Base-by-base conservation (phyloP, 2,797 vertebrate species). In the Allobates femoralis region DNA sequence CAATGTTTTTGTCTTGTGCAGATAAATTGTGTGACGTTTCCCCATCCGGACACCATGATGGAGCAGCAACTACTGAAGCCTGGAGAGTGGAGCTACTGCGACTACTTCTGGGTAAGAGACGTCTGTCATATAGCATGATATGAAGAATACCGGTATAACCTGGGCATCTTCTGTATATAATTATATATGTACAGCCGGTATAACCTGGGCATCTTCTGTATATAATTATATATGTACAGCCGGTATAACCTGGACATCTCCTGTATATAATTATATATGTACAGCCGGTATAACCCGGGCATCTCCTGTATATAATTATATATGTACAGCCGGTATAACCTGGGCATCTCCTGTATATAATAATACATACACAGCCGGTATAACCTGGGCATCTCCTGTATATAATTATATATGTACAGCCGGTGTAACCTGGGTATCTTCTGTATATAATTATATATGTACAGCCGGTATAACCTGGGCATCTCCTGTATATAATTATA, bases 31-130 rank as follows among this genome's bases (percentile, higher is more conserved):
- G 97, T 99, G 93, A 99, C 98, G 4, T 99, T 99, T 89, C 98
- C 98, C 2, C 94, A 96, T 50, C 95, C 95, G 5, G 94, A 96
- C 15, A 94, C 93, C 77, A 95, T 96, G 95, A 92, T 95, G 0
- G 98, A 99, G 88, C 98, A 99, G 89, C 97, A 98, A 93, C 95
- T 99, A 89, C 94, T 99, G 90, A 99, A 99, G 87, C 98, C 98
- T 4, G 93, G 93, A 0, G 98, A 99, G 88, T 99, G 98, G 98
- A 99, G 98, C 94, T 99, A 99, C 95, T 99, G 98, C n/a, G 98
- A 99, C 94, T 99, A 96, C 92, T 99, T 99, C 91, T 99, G 98
- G 98, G 98, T 99, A 95, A 95, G 96, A 1, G 3, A 79, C 8
- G 11, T 30, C 26, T 28, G 26, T 18, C 18, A 3, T 66, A 30